These are phyloP conservation scores for Campylorhamphus procurvoides DNA, from an alignment of 2,113 vertebrate species.

Conservation along the genomic window DNA sequence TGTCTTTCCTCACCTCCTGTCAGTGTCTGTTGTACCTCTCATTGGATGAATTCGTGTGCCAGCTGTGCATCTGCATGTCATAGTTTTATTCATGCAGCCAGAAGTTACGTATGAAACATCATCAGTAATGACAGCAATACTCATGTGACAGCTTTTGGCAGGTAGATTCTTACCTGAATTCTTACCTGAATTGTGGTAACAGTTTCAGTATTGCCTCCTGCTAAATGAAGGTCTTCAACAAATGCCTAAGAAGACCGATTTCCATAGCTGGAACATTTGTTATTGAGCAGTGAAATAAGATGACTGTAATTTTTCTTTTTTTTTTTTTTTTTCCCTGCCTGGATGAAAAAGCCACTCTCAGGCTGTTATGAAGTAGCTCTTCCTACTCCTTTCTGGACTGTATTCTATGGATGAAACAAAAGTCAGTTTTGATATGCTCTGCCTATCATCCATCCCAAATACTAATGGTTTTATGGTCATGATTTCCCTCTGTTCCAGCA, in stretches of 20 bases:
- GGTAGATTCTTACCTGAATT: not conserved
- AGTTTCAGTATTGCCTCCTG: not conserved
- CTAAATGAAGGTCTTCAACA: not conserved
- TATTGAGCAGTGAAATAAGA: not conserved
- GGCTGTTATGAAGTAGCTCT: not conserved
- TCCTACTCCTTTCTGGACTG: not conserved
- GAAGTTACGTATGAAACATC: not conserved
- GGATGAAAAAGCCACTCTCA: not conserved
- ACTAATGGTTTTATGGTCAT: not conserved
- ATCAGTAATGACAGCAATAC: not conserved
- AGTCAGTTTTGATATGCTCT: not conserved
- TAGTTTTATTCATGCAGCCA: not conserved
- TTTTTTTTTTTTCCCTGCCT: not conserved
- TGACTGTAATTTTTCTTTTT: not conserved
- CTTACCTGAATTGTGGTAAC: not conserved
- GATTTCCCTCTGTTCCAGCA: not conserved
- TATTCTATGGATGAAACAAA: not conserved
- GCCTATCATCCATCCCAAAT: not conserved
- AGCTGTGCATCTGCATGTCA: conserved; percentile 15
- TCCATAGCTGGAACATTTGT: not conserved
- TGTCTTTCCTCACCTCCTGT: conserved; percentile 16
- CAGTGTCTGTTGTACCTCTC: not conserved
- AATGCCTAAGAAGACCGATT: not conserved
- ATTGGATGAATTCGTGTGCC: not conserved
- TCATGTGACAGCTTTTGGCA: not conserved